These are phyloP conservation scores for Schizothorax lantsangensis DNA, from an alignment of 2,797 vertebrate species.

Conservation along the genomic window DNA sequence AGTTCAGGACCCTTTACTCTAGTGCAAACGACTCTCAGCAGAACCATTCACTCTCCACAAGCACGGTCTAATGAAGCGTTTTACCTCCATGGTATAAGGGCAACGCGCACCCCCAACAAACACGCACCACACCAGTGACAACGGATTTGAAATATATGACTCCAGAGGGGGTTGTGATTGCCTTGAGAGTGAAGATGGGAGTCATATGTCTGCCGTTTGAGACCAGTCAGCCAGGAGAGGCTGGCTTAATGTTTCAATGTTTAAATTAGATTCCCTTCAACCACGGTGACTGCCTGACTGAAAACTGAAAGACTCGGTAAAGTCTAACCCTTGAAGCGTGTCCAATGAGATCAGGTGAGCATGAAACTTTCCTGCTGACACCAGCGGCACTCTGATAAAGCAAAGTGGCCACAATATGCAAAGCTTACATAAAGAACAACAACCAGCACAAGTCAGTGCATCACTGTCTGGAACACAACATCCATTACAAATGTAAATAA, in stretches of 20 bases:
- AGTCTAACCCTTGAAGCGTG: slow-evolving; percentile 55
- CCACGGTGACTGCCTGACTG: slow-evolving; percentile 59
- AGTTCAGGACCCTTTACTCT: slow-evolving; percentile 21
- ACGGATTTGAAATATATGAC: slow-evolving; percentile 62
- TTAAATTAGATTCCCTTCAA: slow-evolving; percentile 73
- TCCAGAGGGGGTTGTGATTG: slow-evolving; percentile 59
- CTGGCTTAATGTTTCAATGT: slow-evolving; percentile 69
- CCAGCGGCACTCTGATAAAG: slow-evolving; percentile 34
- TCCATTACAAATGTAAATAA: slow-evolving; percentile 5
- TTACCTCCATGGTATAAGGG: slow-evolving; percentile 59
- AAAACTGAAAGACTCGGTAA: slow-evolving; percentile 62
- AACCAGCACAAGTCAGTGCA: background rate
- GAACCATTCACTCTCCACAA: slow-evolving; percentile 61
- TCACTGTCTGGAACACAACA: slow-evolving; percentile 24
- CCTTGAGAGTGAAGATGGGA: slow-evolving; percentile 64
- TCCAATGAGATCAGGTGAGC: slow-evolving; percentile 58
- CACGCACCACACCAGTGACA: slow-evolving; percentile 54
- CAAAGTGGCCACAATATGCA: slow-evolving; percentile 27
- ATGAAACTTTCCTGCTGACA: slow-evolving; percentile 51
- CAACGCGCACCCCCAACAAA: slow-evolving; percentile 44
- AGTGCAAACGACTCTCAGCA: slow-evolving; percentile 62
- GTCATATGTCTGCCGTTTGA: slow-evolving; percentile 68
- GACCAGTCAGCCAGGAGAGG: slow-evolving; percentile 58
- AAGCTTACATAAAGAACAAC: slow-evolving; percentile 24
- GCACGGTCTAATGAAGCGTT: slow-evolving; percentile 67